Base-by-base conservation (phyloP, 1,140 invertebrate species). In the Eupeodes corollae region DNA sequence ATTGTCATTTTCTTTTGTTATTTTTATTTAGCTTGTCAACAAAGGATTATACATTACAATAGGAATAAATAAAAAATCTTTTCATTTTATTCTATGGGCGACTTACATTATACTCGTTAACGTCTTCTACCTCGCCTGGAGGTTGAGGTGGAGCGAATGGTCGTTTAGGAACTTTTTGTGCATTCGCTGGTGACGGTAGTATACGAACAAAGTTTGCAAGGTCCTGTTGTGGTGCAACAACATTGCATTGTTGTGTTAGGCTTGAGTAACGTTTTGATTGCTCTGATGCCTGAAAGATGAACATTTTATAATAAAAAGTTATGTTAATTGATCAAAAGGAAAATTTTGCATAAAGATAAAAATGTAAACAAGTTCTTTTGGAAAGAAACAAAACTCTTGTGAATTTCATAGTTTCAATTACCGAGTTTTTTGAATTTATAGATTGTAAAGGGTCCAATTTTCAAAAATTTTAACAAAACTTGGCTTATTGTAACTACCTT, bases 211-310 rank as follows among this genome's bases (percentile, higher is more conserved):
- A 78, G 56, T 84, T 80, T 1, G 76, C 73, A 48, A 91, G 69
- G 68, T 91, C 88, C 18, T 67, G 77, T 63, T 32, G 77, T 70
- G 34, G 80, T 76, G 39, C 80, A 2, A 88, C 79, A 6, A 77
- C 76, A 43, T 79, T 76, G 52, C 85, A 86, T 51, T 85, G 79
- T 11, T 74, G 72, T 48, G 79, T 75, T 30, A 91, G 68, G 8
- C 76, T 78, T 52, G 86, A 83, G 69, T 89, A 91, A 47, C 87
- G 78, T 49, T 80, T 75, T 11, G 77, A 75, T 59, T 88, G 84
- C 58, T 86, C 83, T 47, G 75, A 76, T 13, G 82, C 79, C 88
- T 91, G 69, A 12, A 64, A 63, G 55, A 53, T 38, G 37, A 39
- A 46, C n/a, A 8, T 26, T 26, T 26, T 26, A 26, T 3, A 26